Percentiles rank a stretch among this genome's conserved stretches.
phyloP scores from a whole-genome alignment of 2,888 invertebrate species.

The Mesoligia furuncula region DNA sequence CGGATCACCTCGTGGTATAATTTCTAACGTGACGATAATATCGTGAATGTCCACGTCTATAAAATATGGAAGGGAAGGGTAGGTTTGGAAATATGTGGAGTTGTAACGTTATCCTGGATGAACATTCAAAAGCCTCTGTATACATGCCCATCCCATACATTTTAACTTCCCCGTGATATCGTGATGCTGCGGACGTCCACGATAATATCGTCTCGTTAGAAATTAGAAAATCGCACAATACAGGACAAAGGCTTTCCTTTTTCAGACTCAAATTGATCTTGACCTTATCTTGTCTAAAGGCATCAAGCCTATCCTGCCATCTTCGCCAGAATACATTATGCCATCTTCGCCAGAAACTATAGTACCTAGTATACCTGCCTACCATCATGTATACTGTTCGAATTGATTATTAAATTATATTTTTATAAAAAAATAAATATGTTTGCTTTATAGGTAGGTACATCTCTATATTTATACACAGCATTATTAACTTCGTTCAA shows the following conservation, averaged over 20 bases:
- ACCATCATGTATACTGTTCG: no score
- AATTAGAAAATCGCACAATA: neutral
- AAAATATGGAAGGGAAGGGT: no score
- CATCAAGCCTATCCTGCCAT: neutral
- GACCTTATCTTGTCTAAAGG: neutral
- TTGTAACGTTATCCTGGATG: neutral
- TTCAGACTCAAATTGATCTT: neutral
- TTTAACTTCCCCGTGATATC: neutral
- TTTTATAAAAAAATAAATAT: neutral
- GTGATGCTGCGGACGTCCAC: neutral
- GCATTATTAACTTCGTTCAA: neutral
- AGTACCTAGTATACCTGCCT: no score
- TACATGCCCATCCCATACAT: neutral
- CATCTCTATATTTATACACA: neutral
- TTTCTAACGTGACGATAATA: neutral
- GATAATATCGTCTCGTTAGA: neutral
- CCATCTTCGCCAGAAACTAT: no score
- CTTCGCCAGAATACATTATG: neutral
- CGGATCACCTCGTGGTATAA: no score
- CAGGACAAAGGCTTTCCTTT: neutral
- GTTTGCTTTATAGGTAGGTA: neutral
- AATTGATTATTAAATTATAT: no score
- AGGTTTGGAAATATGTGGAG: neutral
- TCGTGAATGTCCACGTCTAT: neutral
- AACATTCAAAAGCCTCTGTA: neutral